Conservation (phyloP, 2,888 invertebrate genomes). For the Oegoconia quadripuncta region DNA sequence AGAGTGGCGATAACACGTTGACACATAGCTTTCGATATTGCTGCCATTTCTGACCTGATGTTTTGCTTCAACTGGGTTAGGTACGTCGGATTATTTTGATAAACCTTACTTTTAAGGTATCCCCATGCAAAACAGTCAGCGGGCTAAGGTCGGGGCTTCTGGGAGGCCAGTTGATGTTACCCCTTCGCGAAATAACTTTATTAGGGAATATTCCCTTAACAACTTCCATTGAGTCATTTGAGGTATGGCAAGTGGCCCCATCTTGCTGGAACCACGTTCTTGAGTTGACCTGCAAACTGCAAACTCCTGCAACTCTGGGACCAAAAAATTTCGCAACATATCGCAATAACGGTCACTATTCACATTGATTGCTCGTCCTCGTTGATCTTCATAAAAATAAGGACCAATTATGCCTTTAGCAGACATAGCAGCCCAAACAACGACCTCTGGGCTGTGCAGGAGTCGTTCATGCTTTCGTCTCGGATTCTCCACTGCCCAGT, state of each 20-base stretch:
- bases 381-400: constrained; percentile 17
- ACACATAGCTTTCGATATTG: constrained; percentile 26
- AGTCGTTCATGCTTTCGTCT: constrained; percentile 19
- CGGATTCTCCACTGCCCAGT: constrained; percentile 18
- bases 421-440: constrained; percentile 14
- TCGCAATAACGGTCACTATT: constrained; percentile 24
- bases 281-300: constrained; percentile 20
- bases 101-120: constrained; percentile 21
- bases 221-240: constrained; percentile 15
- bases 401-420: constrained; percentile 11
- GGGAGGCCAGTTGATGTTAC: constrained; percentile 21
- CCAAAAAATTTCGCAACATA: constrained; percentile 23
- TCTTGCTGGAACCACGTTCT: constrained; percentile 23
- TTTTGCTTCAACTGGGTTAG: constrained; percentile 23
- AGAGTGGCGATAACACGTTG: constrained; percentile 23
- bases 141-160: constrained; percentile 16
- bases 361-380: constrained; percentile 20
- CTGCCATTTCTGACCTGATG: constrained; percentile 26
- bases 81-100: constrained; percentile 19
- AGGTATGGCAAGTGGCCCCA: constrained; percentile 21
- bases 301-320: constrained; percentile 16
- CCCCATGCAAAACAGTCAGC: constrained; percentile 16
- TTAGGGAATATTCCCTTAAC: constrained; percentile 16
- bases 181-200: constrained; percentile 20
- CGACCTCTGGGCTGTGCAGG: constrained; percentile 17